Evolutionary conservation across 2,113 vertebrate genomes (phyloP).

Genomic region (Baryphthengus martii): DNA sequence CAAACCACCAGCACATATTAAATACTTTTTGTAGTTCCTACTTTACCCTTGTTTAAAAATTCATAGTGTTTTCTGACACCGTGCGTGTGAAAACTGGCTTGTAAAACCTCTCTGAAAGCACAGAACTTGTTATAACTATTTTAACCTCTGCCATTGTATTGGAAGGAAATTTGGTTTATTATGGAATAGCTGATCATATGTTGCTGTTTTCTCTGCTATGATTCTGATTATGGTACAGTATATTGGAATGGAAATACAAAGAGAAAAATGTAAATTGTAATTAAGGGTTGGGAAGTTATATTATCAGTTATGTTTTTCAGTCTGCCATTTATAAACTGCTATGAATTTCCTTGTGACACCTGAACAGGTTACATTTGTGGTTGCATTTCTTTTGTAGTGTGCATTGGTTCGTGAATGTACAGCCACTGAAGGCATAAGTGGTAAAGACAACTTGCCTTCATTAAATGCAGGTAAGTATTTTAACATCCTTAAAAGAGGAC

Average conservation of each 20-base stretch:
- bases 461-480: constrained; percentile 85
- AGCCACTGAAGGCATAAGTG: constrained; percentile 70
- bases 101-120: neutral
- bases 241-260: neutral
- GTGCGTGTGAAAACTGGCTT: neutral
- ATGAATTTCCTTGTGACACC: neutral
- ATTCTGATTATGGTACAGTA: neutral
- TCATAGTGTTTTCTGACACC: neutral
- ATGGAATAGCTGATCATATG: neutral
- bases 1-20: neutral
- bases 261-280: neutral
- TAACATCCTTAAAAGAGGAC: neutral
- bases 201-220: neutral
- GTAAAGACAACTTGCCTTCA: constrained; percentile 83
- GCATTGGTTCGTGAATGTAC: constrained; percentile 85
- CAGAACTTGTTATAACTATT: neutral
- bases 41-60: constrained; percentile 12
- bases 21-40: neutral
- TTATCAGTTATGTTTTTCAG: neutral
- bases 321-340: neutral
- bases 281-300: neutral
- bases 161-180: neutral
- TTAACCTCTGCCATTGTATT: neutral
- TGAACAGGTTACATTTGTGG: neutral
- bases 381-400: constrained; percentile 76